phyloP scores from a whole-genome alignment of 2,113 vertebrate species.

The Nibea albiflora region DNA sequence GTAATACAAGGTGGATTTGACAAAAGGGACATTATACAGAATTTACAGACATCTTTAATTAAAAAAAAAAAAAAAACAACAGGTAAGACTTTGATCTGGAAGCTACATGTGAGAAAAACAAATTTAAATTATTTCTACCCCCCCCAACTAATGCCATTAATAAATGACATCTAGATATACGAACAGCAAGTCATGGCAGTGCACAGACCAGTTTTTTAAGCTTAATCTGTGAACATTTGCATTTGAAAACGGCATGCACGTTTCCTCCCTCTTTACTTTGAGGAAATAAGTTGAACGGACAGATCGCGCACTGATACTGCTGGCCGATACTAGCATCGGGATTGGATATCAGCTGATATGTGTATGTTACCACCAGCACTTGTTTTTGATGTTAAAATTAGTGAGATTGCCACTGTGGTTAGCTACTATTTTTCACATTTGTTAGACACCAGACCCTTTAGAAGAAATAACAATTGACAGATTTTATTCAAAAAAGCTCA shows the following conservation, averaged over 20 bases:
- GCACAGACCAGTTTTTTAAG: slow-evolving; percentile 66
- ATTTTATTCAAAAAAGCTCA: not conserved
- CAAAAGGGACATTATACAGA: slow-evolving; percentile 72
- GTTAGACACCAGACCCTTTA: slow-evolving; percentile 26
- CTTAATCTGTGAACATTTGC: slow-evolving; percentile 57
- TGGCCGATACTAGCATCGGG: slow-evolving; percentile 13
- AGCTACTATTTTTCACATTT: slow-evolving; percentile 4
- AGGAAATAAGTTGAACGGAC: slow-evolving; percentile 16
- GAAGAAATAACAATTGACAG: slow-evolving; percentile 10
- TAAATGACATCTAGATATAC: slow-evolving; percentile 50
- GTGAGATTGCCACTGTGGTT: slow-evolving; percentile 20
- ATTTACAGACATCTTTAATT: slow-evolving; percentile 74
- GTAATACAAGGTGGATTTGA: slow-evolving; percentile 75
- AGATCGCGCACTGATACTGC: slow-evolving; percentile 1
- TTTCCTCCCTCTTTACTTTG: slow-evolving; percentile 21
- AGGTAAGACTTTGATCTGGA: slow-evolving; percentile 76
- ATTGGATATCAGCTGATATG: slow-evolving; percentile 15
- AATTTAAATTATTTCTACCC: slow-evolving; percentile 57
- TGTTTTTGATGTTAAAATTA: slow-evolving; percentile 23
- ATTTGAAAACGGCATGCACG: slow-evolving; percentile 53
- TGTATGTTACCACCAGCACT: slow-evolving; percentile 22
- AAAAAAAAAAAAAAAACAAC: slow-evolving; percentile 61
- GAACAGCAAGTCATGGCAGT: slow-evolving; percentile 71
- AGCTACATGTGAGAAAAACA: slow-evolving; percentile 62
- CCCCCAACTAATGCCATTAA: slow-evolving; percentile 42